Evolutionary conservation across 2,888 invertebrate species (phyloP).

Genomic region (Drosophila demipolita): DNA sequence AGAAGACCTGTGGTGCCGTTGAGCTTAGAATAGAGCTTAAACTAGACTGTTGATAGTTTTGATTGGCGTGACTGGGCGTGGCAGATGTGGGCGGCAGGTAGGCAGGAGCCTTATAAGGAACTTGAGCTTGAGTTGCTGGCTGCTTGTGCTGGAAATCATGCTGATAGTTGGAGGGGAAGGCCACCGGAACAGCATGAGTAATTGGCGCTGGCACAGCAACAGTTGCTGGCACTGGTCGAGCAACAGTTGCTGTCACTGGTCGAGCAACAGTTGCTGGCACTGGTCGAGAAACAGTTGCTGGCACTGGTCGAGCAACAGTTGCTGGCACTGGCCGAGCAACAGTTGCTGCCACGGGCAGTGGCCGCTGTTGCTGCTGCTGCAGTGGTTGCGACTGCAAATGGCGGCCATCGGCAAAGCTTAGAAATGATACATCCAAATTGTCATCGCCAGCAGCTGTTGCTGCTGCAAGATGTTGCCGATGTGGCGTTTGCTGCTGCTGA

Average conservation of each 20-base stretch:
- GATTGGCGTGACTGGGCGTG: constrained; percentile 39
- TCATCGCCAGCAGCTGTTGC: constrained; percentile 56
- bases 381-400: constrained; percentile 14
- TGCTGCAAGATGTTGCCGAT: constrained; percentile 27
- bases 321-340: constrained; percentile 6
- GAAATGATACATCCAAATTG: constrained; percentile 67
- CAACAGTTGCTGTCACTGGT: constrained; percentile 6
- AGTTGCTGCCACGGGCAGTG: constrained; percentile 1
- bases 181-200: constrained; percentile 50
- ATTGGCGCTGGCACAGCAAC: constrained; percentile 24
- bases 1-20: constrained; percentile 37
- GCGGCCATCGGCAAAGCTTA: constrained; percentile 55
- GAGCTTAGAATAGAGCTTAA: constrained; percentile 22
- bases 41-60: constrained; percentile 29
- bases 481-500: constrained; percentile 32
- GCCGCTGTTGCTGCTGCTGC: neutral
- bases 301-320: constrained; percentile 9
- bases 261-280: neutral
- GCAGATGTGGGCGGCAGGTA: constrained; percentile 60
- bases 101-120: constrained; percentile 33
- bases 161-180: constrained; percentile 73
- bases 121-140: constrained; percentile 11
- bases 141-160: constrained; percentile 65
- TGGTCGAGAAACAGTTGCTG: constrained; percentile 1
- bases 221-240: constrained; percentile 1